Percentiles rank a stretch among this genome's conserved stretches.
These are phyloP conservation scores for cattle (Bos taurus) DNA, from an alignment of 2,113 vertebrate genomes.

Conservation along the genomic window DNA sequence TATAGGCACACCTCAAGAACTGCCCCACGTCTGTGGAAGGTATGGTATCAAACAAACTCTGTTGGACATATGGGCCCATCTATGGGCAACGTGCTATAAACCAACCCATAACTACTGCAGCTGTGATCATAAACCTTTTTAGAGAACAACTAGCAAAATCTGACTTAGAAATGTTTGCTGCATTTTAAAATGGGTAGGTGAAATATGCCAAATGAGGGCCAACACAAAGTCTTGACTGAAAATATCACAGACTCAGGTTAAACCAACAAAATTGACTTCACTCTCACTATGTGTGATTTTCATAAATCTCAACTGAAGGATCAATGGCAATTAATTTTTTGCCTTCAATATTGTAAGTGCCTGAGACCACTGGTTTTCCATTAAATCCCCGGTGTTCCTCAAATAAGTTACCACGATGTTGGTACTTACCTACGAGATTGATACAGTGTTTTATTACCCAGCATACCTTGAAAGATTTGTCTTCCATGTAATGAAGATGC, in stretches of 20 bases:
- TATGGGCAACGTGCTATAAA: slow-evolving; percentile 82
- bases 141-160: slow-evolving; percentile 77
- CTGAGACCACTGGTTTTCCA: slow-evolving; percentile 58
- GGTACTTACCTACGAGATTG: slow-evolving; percentile 48
- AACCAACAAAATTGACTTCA: slow-evolving; percentile 73
- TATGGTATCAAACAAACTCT: slow-evolving; percentile 83
- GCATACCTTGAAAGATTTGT: slow-evolving; percentile 57
- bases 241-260: slow-evolving; percentile 65
- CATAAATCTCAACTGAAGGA: slow-evolving; percentile 64
- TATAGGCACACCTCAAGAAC: slow-evolving; percentile 86
- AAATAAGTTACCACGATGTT: slow-evolving; percentile 57
- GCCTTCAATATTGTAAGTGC: slow-evolving; percentile 70
- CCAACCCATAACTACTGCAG: slow-evolving; percentile 84
- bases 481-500: slow-evolving; percentile 65
- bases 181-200: slow-evolving; percentile 69
- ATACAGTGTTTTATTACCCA: slow-evolving; percentile 63
- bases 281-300: slow-evolving; percentile 73
- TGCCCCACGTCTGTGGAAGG: slow-evolving; percentile 80
- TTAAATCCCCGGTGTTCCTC: slow-evolving; percentile 51
- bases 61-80: slow-evolving; percentile 83
- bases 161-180: slow-evolving; percentile 80
- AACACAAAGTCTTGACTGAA: slow-evolving; percentile 9
- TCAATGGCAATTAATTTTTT: slow-evolving; percentile 73
- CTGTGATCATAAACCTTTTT: slow-evolving; percentile 86
- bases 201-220: neutral